Conservation (phyloP, 2,888 invertebrate genomes). For the Pyrgus malvae region DNA sequence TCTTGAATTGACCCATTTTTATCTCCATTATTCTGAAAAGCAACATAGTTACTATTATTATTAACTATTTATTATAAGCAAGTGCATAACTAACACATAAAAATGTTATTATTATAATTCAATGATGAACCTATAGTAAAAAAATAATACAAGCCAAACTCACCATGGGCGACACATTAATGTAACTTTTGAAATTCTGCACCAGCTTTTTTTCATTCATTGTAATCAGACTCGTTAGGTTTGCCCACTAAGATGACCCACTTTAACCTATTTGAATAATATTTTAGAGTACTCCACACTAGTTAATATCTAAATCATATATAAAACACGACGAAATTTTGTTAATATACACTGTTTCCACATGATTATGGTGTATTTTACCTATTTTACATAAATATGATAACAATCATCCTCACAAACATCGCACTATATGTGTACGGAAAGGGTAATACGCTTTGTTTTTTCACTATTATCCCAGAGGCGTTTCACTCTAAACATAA, state of each 20-base stretch:
- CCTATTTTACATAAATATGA: slow-evolving; percentile 54
- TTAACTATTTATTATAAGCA: neutral
- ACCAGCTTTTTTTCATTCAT: slow-evolving; percentile 80
- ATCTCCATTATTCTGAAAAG: slow-evolving; percentile 73
- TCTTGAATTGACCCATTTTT: slow-evolving; percentile 78
- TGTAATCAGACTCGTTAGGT: slow-evolving; percentile 52
- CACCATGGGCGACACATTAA: slow-evolving; percentile 71
- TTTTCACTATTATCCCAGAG: slow-evolving; percentile 15
- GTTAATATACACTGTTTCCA: slow-evolving; percentile 45
- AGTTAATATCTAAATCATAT: slow-evolving; percentile 39
- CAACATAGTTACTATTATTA: neutral
- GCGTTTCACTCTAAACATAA: slow-evolving; percentile 33
- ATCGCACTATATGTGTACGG: slow-evolving; percentile 44
- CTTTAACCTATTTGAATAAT: slow-evolving; percentile 46
- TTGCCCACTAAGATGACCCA: slow-evolving; percentile 58
- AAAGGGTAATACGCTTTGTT: slow-evolving; percentile 33
- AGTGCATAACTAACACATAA: too few relatives aligned
- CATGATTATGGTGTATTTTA: slow-evolving; percentile 60
- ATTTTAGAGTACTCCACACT: slow-evolving; percentile 38
- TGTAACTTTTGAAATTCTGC: slow-evolving; percentile 82
- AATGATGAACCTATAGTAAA: too few relatives aligned
- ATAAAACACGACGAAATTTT: slow-evolving; percentile 42
- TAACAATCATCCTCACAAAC: slow-evolving; percentile 64
- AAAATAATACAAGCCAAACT: slow-evolving; percentile 37
- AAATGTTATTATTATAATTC: too few relatives aligned